phyloP scores from a whole-genome alignment of 2,113 vertebrate genomes.

The Pitta sordida region DNA sequence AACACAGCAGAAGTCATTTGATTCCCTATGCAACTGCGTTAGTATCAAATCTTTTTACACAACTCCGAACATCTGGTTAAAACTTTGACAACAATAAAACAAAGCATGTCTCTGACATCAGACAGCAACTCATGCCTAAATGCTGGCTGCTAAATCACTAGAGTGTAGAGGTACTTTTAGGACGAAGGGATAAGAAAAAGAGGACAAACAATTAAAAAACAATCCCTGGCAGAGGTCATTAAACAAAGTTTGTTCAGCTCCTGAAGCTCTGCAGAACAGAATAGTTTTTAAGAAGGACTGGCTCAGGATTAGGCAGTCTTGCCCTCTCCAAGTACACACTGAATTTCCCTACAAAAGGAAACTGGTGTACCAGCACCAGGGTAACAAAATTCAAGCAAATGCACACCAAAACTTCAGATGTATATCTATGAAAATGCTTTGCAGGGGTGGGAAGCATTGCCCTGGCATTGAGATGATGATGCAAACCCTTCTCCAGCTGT shows the following conservation, averaged over 20 bases:
- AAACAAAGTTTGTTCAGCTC: background rate
- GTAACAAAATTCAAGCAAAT: background rate
- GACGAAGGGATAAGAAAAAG: background rate
- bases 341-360: background rate
- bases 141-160: background rate
- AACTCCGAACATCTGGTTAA: background rate
- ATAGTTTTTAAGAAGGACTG: background rate
- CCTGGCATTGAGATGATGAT: background rate
- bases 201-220: background rate
- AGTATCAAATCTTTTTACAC: background rate
- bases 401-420: background rate
- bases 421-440: fast-evolving
- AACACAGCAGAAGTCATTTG: background rate
- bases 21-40: background rate
- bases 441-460: background rate
- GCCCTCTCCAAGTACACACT: background rate
- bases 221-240: background rate
- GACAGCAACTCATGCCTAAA: background rate
- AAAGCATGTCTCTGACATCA: background rate
- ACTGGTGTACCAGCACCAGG: background rate
- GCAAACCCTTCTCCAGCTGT: background rate
- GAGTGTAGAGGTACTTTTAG: background rate
- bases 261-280: background rate
- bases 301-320: background rate
- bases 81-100: background rate